Evolutionary conservation across 2,113 vertebrate species (phyloP).

Genomic region (Poeciliopsis prolifica): DNA sequence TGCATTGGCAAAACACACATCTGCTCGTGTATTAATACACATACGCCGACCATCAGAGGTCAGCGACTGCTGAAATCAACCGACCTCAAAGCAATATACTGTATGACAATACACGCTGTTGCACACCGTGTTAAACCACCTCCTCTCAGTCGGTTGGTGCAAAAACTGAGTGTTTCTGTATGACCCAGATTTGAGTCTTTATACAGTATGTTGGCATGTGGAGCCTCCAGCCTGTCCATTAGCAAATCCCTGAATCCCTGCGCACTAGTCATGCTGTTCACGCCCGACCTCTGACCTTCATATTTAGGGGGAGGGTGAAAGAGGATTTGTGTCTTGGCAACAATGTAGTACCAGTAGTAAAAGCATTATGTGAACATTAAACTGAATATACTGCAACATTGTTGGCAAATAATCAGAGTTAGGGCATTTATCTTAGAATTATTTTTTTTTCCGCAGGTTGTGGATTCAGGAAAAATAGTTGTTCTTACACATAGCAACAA

Average conservation of each 20-base stretch:
- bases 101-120: neutral
- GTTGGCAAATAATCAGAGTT: neutral
- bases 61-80: constrained; percentile 17
- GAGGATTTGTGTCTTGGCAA: constrained; percentile 27
- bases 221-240: constrained; percentile 34
- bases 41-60: constrained; percentile 9
- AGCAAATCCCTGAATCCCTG: constrained; percentile 51
- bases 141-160: neutral
- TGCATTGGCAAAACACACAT: constrained; percentile 8
- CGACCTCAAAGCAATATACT: constrained; percentile 4
- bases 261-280: constrained; percentile 18
- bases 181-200: constrained; percentile 55
- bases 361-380: neutral
- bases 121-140: neutral
- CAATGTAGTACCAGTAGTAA: constrained; percentile 3
- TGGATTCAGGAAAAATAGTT: neutral
- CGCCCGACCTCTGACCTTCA: constrained; percentile 39
- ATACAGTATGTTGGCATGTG: constrained; percentile 21
- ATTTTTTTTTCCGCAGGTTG: neutral
- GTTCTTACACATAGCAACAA: neutral
- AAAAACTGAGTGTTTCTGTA: constrained; percentile 7
- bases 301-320: constrained; percentile 23
- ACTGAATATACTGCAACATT: neutral
- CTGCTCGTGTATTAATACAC: constrained; percentile 6
- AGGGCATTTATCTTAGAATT: neutral